These are phyloP conservation scores for Notolepis coatsorum DNA, from an alignment of 2,797 vertebrate species.

Conservation along the genomic window DNA sequence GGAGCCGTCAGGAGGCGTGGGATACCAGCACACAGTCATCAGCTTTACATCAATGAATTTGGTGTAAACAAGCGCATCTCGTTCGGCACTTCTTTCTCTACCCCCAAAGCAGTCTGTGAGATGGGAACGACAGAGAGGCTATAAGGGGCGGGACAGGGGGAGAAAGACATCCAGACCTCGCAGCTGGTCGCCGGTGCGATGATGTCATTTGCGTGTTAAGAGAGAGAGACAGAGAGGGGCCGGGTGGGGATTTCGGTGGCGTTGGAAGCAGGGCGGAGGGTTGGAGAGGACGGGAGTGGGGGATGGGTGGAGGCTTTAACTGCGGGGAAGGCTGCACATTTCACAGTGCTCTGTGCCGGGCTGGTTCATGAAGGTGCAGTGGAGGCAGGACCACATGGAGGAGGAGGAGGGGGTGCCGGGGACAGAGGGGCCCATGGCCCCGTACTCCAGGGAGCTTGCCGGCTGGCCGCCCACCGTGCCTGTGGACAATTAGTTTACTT, in stretches of 20 bases:
- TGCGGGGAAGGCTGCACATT: conserved; percentile 97
- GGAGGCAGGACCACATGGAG: conserved; percentile 96
- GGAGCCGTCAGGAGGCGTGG: conserved; percentile 34
- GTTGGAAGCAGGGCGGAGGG: conserved; percentile 3
- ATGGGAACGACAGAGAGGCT: conserved; percentile 30
- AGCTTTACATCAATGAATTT: conserved; percentile 29
- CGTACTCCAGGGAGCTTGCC: conserved; percentile 89
- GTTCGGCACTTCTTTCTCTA: not conserved
- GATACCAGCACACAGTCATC: conserved; percentile 37
- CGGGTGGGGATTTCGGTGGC: not conserved
- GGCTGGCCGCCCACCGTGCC: conserved; percentile 93
- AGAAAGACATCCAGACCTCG: conserved; percentile 37
- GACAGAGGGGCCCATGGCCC: conserved; percentile 83
- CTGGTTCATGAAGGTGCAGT: conserved; percentile 99
- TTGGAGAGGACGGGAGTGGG: not conserved
- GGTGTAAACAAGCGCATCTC: conserved; percentile 57
- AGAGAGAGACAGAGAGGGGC: not conserved
- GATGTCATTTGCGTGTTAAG: conserved; percentile 34
- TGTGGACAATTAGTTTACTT: no score
- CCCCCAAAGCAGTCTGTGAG: conserved; percentile 53
- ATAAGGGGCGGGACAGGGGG: not conserved
- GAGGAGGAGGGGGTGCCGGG: conserved; percentile 81
- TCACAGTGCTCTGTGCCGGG: conserved; percentile 97
- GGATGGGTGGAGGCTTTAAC: conserved; percentile 72
- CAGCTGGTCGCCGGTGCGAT: conserved; percentile 63